Percentiles rank a stretch among this genome's conserved stretches.
Conservation (phyloP, 2,888 invertebrate genomes). For the Azorinus chamasolen region DNA sequence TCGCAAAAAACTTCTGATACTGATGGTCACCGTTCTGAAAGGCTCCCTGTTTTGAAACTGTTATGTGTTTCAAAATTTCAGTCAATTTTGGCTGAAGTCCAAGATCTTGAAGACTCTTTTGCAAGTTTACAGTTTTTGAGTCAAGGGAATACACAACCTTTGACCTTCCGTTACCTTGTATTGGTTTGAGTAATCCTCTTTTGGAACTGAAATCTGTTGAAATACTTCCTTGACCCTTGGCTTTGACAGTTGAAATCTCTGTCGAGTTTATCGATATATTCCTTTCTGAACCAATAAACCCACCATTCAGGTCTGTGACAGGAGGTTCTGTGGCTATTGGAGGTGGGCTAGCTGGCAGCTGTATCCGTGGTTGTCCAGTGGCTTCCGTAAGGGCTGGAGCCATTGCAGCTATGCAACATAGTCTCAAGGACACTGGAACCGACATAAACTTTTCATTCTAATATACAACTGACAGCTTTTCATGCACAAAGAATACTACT, state of each 20-base stretch:
- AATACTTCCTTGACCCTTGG: conserved; percentile 30
- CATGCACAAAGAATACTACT: no score
- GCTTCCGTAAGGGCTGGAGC: conserved; percentile 97
- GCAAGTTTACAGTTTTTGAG: conserved; percentile 12
- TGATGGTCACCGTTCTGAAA: conserved; percentile 21
- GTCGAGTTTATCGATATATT: conserved; percentile 17
- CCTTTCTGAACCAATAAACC: conserved; percentile 1
- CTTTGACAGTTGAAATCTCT: conserved; percentile 44
- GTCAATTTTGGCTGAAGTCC: conserved; percentile 39
- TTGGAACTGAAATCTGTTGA: conserved; percentile 34
- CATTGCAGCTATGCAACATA: conserved; percentile 89
- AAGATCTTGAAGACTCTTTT: conserved; percentile 40
- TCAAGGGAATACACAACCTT: conserved; percentile 12
- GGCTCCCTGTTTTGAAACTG: conserved; percentile 21
- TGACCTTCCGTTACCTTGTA: conserved; percentile 37
- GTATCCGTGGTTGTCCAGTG: conserved; percentile 85
- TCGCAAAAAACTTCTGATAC: conserved; percentile 25
- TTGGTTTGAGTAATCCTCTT: conserved; percentile 51
- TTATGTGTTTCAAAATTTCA: conserved; percentile 43
- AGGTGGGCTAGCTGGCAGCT: conserved; percentile 76
- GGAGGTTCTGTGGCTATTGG: conserved; percentile 43
- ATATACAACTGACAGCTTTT: conserved; percentile 5
- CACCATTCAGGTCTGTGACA: conserved; percentile 11
- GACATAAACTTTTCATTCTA: conserved; percentile 72
- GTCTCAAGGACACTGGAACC: conserved; percentile 81